Evolutionary conservation across 2,797 vertebrate species (phyloP).

Genomic region (Mormyrus proboscirostris): DNA sequence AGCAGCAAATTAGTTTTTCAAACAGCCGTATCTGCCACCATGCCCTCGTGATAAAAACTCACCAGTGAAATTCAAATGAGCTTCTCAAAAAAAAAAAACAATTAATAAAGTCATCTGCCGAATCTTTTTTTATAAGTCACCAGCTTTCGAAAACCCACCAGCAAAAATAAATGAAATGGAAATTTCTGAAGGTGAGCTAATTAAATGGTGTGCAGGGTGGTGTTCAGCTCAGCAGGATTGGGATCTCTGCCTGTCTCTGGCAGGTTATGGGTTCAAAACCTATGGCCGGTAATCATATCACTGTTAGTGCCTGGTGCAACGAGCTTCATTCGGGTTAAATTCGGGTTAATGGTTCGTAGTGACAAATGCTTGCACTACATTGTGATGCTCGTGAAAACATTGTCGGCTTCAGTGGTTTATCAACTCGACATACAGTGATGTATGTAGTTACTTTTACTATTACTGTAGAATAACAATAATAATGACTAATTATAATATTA

Average conservation of each 20-base stretch:
- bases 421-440: background rate
- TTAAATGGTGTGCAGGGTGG: background rate
- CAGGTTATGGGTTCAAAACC: background rate
- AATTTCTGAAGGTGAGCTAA: background rate
- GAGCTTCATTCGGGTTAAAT: background rate
- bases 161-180: constrained; percentile 1
- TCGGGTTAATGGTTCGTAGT: background rate
- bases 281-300: background rate
- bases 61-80: background rate
- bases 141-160: background rate
- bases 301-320: background rate
- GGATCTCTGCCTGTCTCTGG: background rate
- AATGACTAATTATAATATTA: background rate
- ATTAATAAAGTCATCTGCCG: background rate
- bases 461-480: background rate
- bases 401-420: background rate
- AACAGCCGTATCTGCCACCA: background rate
- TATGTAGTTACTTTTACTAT: background rate
- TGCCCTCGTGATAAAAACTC: background rate
- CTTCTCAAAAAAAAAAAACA: background rate
- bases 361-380: background rate
- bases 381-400: background rate
- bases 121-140: background rate
- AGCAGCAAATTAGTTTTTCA: background rate
- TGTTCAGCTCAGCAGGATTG: background rate